phyloP scores from a whole-genome alignment of 2,797 vertebrate genomes.

The Gallinago nigripennis region DNA sequence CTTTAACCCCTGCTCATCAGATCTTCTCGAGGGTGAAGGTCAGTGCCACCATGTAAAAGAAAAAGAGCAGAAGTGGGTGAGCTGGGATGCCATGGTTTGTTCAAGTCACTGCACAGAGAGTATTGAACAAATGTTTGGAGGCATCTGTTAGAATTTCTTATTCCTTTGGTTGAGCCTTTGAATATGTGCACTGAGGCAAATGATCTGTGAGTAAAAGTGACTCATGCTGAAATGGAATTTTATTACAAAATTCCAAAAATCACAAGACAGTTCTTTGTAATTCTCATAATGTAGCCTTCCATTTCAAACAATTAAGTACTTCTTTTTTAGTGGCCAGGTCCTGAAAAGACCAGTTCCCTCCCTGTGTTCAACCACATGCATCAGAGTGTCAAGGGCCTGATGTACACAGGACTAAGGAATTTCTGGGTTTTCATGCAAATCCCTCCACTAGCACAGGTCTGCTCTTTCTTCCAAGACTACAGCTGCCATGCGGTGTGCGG shows the following conservation, averaged over 20 bases:
- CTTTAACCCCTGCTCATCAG: background rate
- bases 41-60: background rate
- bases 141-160: background rate
- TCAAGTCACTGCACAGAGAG: background rate
- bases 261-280: background rate
- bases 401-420: background rate
- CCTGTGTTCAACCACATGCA: background rate
- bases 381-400: background rate
- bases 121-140: background rate
- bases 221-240: slow-evolving; percentile 21
- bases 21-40: background rate
- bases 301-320: background rate
- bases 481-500: background rate
- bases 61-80: background rate
- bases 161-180: background rate
- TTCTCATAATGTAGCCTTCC: background rate
- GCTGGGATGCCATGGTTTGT: background rate
- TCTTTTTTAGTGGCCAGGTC: background rate
- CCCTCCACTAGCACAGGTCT: background rate
- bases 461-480: background rate
- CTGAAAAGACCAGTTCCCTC: background rate
- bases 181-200: background rate
- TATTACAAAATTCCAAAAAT: background rate
- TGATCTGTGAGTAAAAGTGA: slow-evolving; percentile 47
- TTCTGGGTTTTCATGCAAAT: background rate